Evolutionary conservation across 2,888 invertebrate genomes (phyloP).

Genomic region (Sphecodes monilicornis): DNA sequence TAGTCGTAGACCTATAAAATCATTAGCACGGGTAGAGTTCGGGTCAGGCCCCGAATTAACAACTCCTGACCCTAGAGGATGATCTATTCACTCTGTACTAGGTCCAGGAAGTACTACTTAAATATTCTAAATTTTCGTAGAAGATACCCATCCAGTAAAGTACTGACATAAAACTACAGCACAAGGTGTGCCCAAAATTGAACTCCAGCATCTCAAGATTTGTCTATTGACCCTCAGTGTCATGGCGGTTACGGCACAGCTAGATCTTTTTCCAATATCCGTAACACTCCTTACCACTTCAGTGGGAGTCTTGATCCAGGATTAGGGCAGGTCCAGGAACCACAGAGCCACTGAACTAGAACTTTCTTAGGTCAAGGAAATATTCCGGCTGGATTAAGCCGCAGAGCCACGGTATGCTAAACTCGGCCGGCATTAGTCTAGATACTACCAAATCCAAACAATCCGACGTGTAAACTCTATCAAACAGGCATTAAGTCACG

Average conservation of each 20-base stretch:
- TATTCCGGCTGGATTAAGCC: not conserved
- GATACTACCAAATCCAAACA: conserved; percentile 11
- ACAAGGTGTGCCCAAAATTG: no score
- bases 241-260: not conserved
- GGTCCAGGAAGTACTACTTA: no score
- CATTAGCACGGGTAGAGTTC: no score
- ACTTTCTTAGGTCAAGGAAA: conserved; percentile 11
- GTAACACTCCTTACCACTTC: not conserved
- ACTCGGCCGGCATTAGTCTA: not conserved
- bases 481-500: conserved; percentile 11
- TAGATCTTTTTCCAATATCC: not conserved
- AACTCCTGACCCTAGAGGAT: no score
- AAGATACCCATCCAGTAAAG: no score
- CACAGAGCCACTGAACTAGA: not conserved
- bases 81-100: no score
- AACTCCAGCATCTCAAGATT: not conserved
- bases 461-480: conserved; percentile 11
- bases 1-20: no score
- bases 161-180: no score
- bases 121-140: no score
- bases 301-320: not conserved
- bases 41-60: no score
- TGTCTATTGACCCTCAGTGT: no score
- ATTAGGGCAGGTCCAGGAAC: not conserved
- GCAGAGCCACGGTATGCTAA: not conserved